Evolutionary conservation across 2,888 invertebrate species (phyloP).

Genomic region (Oxyteleia sp.): DNA sequence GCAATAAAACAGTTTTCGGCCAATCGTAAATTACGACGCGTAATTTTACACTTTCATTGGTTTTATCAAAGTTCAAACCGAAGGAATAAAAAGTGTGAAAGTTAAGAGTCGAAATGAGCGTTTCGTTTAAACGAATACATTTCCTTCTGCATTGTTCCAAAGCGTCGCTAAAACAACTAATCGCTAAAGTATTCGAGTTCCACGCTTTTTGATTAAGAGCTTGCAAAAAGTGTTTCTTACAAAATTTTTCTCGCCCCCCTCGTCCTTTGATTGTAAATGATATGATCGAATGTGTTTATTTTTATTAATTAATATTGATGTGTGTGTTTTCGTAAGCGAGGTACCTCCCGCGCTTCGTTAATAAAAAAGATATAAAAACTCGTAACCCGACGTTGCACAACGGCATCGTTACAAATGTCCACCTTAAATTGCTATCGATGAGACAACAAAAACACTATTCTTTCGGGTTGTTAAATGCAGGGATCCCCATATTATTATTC

Average conservation of each 20-base stretch:
- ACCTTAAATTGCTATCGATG: background rate
- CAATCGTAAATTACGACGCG: too few relatives aligned
- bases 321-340: too few relatives aligned
- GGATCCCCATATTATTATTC: too few relatives aligned
- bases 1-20: too few relatives aligned
- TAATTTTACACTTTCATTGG: too few relatives aligned
- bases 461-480: too few relatives aligned
- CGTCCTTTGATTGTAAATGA: constrained; percentile 28
- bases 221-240: constrained; percentile 14
- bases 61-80: too few relatives aligned
- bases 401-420: background rate
- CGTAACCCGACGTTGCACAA: constrained; percentile 8
- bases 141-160: too few relatives aligned
- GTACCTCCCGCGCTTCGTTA: background rate
- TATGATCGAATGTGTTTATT: constrained; percentile 33
- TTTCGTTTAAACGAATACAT: too few relatives aligned
- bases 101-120: too few relatives aligned
- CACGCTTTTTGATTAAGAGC: constrained; percentile 15
- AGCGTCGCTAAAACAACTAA: background rate
- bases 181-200: too few relatives aligned
- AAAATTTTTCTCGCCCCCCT: background rate
- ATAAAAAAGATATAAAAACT: constrained; percentile 6
- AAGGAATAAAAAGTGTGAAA: too few relatives aligned
- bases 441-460: background rate
- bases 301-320: constrained; percentile 6